Evolutionary conservation across 2,888 invertebrate species (phyloP), one percentile per base, ranked within the genome.

Genomic region (Drosophila sordidula): DNA sequence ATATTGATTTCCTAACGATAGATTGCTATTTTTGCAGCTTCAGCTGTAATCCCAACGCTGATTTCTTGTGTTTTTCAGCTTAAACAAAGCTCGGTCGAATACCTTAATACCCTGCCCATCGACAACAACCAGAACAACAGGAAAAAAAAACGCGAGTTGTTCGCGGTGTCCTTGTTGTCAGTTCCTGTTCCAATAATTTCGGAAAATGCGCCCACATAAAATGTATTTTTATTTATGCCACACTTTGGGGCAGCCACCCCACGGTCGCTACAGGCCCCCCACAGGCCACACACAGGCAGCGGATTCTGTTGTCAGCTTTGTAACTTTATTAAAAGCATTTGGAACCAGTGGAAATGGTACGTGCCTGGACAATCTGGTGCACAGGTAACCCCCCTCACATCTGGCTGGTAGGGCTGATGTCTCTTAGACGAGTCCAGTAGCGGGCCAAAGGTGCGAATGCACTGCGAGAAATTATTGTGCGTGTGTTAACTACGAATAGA

Each of bases 271-370:
- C 1, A 16, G 18, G 25, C 9, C 54, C 2, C 32, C 22, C 25
- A 8, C 12, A 11, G 16, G n/a, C 29, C 8, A n/a, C 18, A 22
- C 22, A 12, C 25, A 49, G 14, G n/a, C 39, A 46, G 55, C 54
- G 66, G 56, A 70, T 73, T 65, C 76, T 55, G 77, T 59, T 77
- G 76, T 73, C 73, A 66, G 76, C 54, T 65, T 62, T 78, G 75
- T 78, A 58, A 66, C 78, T 78, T 75, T 78, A 78, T 78, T 78
- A 78, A 78, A 72, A 78, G 72, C 72, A 57, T 45, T 55, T 39
- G 70, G 25, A 54, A 49, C 22, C 18, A 25, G 44, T 34, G 56
- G 56, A 44, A 55, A 47, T 39, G 63, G 22, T 52, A 52, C 73
- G 69, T 75, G 57, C 54, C 46, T 32, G 26, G 29, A 6, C 44